Evolutionary conservation across 2,888 invertebrate species (phyloP), one percentile per base, ranked within the genome.

Genomic region (Sympetrum striolatum): DNA sequence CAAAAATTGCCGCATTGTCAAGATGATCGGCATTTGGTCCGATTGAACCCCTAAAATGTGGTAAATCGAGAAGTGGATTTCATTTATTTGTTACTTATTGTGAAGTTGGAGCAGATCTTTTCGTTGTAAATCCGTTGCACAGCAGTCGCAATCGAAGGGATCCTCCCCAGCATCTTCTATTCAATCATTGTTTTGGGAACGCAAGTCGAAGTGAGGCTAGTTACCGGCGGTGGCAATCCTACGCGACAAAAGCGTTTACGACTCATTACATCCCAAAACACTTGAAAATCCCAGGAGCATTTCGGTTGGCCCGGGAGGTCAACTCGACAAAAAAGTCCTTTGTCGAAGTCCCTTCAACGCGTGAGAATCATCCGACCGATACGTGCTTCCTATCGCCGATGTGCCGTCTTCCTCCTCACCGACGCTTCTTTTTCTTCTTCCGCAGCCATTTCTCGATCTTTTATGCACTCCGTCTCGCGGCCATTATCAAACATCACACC

Each of bases 291-390:
- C 60, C 37, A 37, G 82, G 3, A 64, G 39, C n/a, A 22, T 73
- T 73, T 73, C 73, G 31, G 81, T 48, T 44, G n/a, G 80, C 48
- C 15, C 25, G 48, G 48, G 81, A 25, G 81, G 44, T 44, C 44
- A 48, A 81, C 81, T 37, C 15, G 39, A 39, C 15, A 86, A 86
- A 86, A 86, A 86, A 86, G n/a, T 22, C 86, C 60, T 86, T 86
- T 86, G 86, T 86, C n/a, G 12, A 8, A 14, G 14, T 31, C 60
- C 60, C 37, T 39, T 35, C 12, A 14, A 10, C 8, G 37, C 86
- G 86, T 86, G 86, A 86, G 86, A 86, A 86, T 86, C 86, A 37
- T 31, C 86, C 60, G 22, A 60, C 86, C 86, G 86, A 86, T 86
- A 86, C 60, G 31, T 1, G 35, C 58, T 37, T 37, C n/a, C 81